Conservation (phyloP, 2,113 vertebrate species). For the Orientallactaga bullata region DNA sequence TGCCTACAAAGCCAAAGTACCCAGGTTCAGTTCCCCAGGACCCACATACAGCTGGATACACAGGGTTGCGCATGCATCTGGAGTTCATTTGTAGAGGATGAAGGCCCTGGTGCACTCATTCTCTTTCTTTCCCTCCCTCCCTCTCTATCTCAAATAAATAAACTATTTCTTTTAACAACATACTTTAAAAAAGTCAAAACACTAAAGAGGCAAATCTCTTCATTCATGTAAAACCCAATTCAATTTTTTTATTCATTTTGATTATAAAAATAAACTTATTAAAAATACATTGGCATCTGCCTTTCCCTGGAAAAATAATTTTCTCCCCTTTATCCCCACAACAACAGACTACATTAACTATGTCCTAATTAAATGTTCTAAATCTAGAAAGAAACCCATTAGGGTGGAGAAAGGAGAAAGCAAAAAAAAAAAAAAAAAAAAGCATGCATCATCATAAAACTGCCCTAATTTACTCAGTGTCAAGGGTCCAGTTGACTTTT, state of each 20-base stretch:
- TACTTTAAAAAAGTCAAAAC: not conserved
- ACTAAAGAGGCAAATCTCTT: not conserved
- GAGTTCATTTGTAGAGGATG: too few relatives aligned
- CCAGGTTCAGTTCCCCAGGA: too few relatives aligned
- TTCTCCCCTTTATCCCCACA: conserved; percentile 37
- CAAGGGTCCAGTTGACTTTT: conserved; percentile 63
- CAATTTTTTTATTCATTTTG: conserved; percentile 14
- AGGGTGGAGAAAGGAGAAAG: not conserved
- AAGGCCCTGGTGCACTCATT: too few relatives aligned
- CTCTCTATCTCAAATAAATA: too few relatives aligned
- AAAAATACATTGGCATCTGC: conserved; percentile 9
- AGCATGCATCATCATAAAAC: conserved; percentile 38
- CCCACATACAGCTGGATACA: too few relatives aligned
- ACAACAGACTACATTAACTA: conserved; percentile 68
- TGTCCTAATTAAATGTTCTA: conserved; percentile 78
- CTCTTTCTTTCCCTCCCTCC: too few relatives aligned
- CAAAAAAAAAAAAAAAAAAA: conserved; percentile 9
- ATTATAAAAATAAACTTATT: conserved; percentile 32
- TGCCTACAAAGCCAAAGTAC: too few relatives aligned
- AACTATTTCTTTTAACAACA: too few relatives aligned
- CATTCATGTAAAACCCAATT: conserved; percentile 1
- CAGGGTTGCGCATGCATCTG: too few relatives aligned
- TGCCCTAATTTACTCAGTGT: conserved; percentile 68
- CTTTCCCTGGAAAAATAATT: conserved; percentile 46
- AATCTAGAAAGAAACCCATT: conserved; percentile 72